Base-by-base conservation (phyloP, 2,797 vertebrate species). In the Botia almorhae region DNA sequence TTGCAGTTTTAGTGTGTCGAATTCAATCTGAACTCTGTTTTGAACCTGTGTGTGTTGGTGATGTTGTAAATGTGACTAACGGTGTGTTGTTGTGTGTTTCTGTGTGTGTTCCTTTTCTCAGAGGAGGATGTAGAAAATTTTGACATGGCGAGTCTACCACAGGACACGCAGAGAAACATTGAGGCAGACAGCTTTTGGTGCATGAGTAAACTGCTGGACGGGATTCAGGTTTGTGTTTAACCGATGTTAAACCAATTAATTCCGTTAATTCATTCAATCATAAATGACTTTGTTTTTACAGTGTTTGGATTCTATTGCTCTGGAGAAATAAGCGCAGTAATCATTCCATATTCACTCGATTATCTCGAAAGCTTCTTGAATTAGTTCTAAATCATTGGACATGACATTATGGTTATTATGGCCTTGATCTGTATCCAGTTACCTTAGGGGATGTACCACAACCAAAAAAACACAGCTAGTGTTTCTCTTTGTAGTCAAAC, bases 161-260 rank as follows among this genome's bases (percentile, higher is more conserved):
- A 96, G 91, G 96, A 98, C 69, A 94, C 96, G 51, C 91, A 97
- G 80, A 93, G 95, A 48, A 98, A 96, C 94, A 99, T 99, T 0
- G 98, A 99, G 80, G 98, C 98, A 0, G 98, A 99, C 85, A 99
- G 97, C 87, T 99, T 99, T 88, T 99, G 98, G 98, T 99, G 97
- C 88, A 98, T 99, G 97, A 99, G 97, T 94, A 99, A 99, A 81
- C 94, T 99, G 85, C 93, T 99, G 86, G 97, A 99, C 5, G 98
- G 97, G 51, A 99, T 99, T 60, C 97, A 99, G 96, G 97, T 46
- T 46, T 46, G 43, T 46, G 2, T 60, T 14, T 55, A 56, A 65
- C 1, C 48, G 4, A 33, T 33, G 33, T 33, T 33, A 33, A 33
- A 33, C 33, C 4, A 5, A 33, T 33, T 33, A 3, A 33, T 33